A percentile compares a stretch with the other conserved stretches of the same genome.
phyloP scores from a whole-genome alignment of 2,113 vertebrate species.

The Anthoscopus minutus region DNA sequence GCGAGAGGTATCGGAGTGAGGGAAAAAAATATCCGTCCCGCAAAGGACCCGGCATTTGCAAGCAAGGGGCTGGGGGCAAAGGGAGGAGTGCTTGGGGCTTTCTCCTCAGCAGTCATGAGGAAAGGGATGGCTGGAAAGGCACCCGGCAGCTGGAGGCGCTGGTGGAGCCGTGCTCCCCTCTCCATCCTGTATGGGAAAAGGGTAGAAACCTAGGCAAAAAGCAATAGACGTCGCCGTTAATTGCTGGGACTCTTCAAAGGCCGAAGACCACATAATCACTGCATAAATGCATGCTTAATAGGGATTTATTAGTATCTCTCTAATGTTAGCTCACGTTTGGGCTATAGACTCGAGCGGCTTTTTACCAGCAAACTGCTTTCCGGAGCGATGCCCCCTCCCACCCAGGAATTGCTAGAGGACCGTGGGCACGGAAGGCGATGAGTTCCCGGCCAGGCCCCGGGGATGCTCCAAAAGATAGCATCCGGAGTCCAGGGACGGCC shows the following conservation, averaged over 20 bases:
- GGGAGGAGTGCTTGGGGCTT: neutral
- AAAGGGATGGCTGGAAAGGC: neutral
- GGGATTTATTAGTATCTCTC: conserved; percentile 65
- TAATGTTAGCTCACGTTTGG: conserved; percentile 63
- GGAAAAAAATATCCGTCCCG: neutral
- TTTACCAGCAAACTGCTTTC: neutral
- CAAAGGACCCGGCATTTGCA: neutral
- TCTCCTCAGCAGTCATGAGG: neutral
- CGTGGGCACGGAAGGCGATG: neutral
- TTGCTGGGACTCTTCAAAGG: conserved; percentile 67
- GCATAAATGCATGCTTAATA: conserved; percentile 73
- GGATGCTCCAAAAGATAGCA: neutral
- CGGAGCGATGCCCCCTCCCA: neutral
- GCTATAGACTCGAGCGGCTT: neutral
- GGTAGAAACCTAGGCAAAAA: neutral
- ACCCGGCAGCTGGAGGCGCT: neutral
- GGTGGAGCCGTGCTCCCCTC: neutral
- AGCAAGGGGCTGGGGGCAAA: neutral
- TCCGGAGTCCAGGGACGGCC: no score
- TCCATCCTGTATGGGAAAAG: neutral
- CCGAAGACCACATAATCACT: conserved; percentile 72
- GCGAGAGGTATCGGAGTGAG: neutral
- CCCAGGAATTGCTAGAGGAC: neutral
- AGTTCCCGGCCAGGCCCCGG: neutral
- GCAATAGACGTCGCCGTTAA: conserved; percentile 55